Evolutionary conservation across 2,888 invertebrate genomes (phyloP).

Genomic region (Platycnemis pennipes): DNA sequence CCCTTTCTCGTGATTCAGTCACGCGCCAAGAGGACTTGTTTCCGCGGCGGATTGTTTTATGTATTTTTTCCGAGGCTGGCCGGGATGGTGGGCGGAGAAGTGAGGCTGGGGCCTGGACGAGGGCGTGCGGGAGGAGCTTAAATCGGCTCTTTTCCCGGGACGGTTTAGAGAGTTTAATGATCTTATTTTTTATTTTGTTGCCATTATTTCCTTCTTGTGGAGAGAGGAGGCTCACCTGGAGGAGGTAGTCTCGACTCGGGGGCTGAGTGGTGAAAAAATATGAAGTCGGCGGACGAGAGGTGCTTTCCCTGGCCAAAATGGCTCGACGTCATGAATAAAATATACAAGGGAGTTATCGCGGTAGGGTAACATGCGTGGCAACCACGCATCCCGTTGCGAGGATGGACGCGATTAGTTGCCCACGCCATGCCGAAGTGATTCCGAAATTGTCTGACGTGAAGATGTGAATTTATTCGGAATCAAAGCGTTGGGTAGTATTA

Average conservation of each 20-base stretch:
- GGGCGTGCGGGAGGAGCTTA: neutral
- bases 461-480: no score
- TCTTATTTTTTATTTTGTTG: neutral
- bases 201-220: neutral
- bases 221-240: neutral
- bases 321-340: slow-evolving; percentile 1
- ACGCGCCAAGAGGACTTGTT: neutral
- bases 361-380: neutral
- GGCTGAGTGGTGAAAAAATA: neutral
- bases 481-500: no score
- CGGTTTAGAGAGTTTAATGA: neutral
- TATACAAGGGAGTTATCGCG: neutral
- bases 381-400: neutral
- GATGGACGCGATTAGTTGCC: neutral
- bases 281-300: neutral
- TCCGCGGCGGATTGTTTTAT: neutral
- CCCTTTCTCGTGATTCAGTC: neutral
- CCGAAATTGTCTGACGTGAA: neutral
- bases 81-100: neutral
- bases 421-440: neutral
- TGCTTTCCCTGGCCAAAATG: neutral
- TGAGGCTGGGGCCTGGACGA: neutral
- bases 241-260: neutral
- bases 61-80: neutral
- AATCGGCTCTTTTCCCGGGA: neutral